These are phyloP conservation scores for Drosophila pegasa DNA, from an alignment of 2,888 invertebrate genomes.

Conservation along the genomic window DNA sequence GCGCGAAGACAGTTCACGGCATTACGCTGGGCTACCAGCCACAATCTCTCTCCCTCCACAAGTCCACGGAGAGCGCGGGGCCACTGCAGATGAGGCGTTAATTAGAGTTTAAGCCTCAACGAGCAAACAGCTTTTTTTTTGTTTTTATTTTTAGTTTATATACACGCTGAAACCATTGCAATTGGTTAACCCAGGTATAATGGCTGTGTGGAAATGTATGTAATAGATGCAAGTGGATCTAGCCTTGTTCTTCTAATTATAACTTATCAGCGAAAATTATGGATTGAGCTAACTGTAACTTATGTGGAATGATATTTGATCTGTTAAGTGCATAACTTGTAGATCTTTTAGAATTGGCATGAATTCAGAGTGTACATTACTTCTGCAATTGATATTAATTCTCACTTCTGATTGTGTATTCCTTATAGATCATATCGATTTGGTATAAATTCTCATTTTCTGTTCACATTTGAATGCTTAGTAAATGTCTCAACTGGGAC, in stretches of 20 bases:
- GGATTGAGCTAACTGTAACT: background rate
- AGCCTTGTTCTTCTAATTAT: background rate
- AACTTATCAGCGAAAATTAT: background rate
- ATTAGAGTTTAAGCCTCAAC: constrained; percentile 78
- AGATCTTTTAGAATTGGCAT: too few relatives aligned
- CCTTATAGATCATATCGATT: too few relatives aligned
- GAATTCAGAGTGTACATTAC: too few relatives aligned
- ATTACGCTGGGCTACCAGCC: constrained; percentile 45
- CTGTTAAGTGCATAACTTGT: background rate
- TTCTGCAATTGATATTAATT: too few relatives aligned
- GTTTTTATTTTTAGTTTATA: constrained; percentile 45
- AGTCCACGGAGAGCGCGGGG: background rate
- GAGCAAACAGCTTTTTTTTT: constrained; percentile 36
- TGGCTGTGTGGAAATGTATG: constrained; percentile 8
- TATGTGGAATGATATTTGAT: background rate
- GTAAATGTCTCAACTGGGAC: too few relatives aligned
- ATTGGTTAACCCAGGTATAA: constrained; percentile 3
- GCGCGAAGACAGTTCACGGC: constrained; percentile 69
- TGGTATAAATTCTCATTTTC: too few relatives aligned
- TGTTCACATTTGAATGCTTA: too few relatives aligned
- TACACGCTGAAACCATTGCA: background rate
- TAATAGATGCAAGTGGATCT: background rate
- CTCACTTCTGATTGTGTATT: too few relatives aligned
- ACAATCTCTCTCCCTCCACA: constrained; percentile 22
- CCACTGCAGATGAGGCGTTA: constrained; percentile 70